Evolutionary conservation across 2,797 vertebrate species (phyloP), one percentile per base, ranked within the genome.

Genomic region (Acipenser ruthenus): DNA sequence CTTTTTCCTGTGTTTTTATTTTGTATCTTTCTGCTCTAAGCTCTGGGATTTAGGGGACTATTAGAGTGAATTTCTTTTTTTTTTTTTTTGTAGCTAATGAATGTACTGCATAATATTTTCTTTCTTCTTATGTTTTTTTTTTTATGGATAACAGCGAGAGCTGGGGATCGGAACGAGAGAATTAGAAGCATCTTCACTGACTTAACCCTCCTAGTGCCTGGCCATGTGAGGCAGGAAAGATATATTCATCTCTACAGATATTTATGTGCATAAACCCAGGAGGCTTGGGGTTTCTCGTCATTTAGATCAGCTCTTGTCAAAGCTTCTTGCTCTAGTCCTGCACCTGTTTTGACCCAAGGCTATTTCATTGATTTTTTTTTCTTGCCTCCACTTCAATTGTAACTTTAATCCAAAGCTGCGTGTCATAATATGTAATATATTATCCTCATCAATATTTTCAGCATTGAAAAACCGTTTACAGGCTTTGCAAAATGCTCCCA

Each of bases 1-100:
- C 79, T 81, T 87, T 86, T 86, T 80, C 80, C 84, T 78, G 77
- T 78, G 77, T 72, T 72, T 78, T 78, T 72, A 85, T 78, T 82
- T 87, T 83, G 80, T 82, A 78, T 82, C 73, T 75, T 81, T 82
- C 86, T 89, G 88, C 89, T 77, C 77, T 87, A 91, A 92, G 93
- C 88, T 89, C 73, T 68, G 88, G 91, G 93, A 92, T 82, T 66
- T 69, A 83, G 83, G 84, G 79, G 83, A 89, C 88, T 80, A 84
- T 90, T 90, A 92, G 87, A 89, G 82, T 80, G 81, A 85, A 84
- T 88, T 89, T 90, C 84, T 18, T 18, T 91, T 91, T 88, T 92
- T 88, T 92, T 90, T 88, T 92, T 90, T 95, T 93, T 90, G 84
- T 84, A 80, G 78, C 86, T 92, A 92, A 90, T 89, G 88, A 92